These are phyloP conservation scores for Sebastes flavidus DNA, from an alignment of 2,797 vertebrate species.

Conservation along the genomic window DNA sequence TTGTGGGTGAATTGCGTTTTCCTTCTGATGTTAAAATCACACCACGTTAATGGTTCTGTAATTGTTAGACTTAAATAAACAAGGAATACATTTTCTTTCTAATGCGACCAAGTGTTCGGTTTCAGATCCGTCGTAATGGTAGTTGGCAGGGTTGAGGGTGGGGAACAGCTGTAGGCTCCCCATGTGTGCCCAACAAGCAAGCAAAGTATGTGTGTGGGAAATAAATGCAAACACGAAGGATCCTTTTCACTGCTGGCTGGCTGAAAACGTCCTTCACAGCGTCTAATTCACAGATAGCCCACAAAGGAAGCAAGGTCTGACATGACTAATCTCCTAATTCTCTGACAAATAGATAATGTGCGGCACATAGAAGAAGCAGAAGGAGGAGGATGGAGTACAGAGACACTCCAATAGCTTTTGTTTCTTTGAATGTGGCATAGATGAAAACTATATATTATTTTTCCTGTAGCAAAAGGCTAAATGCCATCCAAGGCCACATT, in stretches of 20 bases:
- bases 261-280: slow-evolving; percentile 67
- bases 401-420: slow-evolving; percentile 28
- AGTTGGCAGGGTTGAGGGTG: slow-evolving; percentile 55
- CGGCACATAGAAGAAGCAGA: slow-evolving; percentile 14
- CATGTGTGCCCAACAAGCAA: slow-evolving; percentile 39
- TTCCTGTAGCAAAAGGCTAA: slow-evolving; percentile 18
- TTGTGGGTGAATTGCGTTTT: slow-evolving; percentile 31
- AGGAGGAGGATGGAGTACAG: slow-evolving; percentile 22
- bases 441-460: slow-evolving; percentile 35
- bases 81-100: slow-evolving; percentile 44
- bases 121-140: slow-evolving; percentile 48
- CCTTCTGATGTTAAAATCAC: slow-evolving; percentile 42
- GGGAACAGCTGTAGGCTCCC: slow-evolving; percentile 65
- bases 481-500: slow-evolving; percentile 31
- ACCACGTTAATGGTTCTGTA: slow-evolving; percentile 29
- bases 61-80: slow-evolving; percentile 62
- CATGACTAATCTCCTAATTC: slow-evolving; percentile 73
- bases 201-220: slow-evolving; percentile 56
- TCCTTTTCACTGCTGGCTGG: slow-evolving; percentile 50
- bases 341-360: slow-evolving; percentile 71
- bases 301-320: slow-evolving; percentile 65
- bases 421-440: slow-evolving; percentile 23
- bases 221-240: slow-evolving; percentile 61
- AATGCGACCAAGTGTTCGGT: slow-evolving; percentile 47
- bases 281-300: slow-evolving; percentile 64